Evolutionary conservation across 2,797 vertebrate species (phyloP).

Genomic region (Pempheris klunzingeri): DNA sequence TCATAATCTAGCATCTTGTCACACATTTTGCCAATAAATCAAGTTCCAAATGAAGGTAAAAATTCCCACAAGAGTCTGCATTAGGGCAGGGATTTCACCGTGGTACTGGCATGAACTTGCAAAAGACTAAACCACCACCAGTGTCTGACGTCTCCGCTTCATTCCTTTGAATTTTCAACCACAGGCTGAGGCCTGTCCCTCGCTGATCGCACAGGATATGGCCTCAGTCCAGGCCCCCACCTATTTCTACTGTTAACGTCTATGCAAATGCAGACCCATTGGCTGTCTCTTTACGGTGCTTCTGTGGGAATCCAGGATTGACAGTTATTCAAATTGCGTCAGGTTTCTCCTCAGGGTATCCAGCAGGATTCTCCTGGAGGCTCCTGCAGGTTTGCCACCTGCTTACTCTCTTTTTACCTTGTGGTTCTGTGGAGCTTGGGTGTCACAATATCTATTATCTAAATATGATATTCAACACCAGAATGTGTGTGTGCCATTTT

Average conservation of each 20-base stretch:
- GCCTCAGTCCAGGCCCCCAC: constrained; percentile 74
- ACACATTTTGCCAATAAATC: neutral
- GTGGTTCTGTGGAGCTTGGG: constrained; percentile 1
- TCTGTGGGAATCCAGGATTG: constrained; percentile 74
- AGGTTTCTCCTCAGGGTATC: constrained; percentile 59
- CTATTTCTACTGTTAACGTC: constrained; percentile 68
- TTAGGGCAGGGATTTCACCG: neutral
- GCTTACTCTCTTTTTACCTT: constrained; percentile 12
- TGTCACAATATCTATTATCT: neutral
- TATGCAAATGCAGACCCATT: constrained; percentile 73
- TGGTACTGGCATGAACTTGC: constrained; percentile 43
- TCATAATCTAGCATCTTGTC: constrained; percentile 9
- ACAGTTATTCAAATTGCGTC: constrained; percentile 83
- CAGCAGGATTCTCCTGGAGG: constrained; percentile 36
- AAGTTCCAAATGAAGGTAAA: neutral
- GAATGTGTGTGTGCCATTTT: constrained; percentile 3
- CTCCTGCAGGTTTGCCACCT: constrained; percentile 41
- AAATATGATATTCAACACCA: neutral
- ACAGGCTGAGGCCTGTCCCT: constrained; percentile 73
- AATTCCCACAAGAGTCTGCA: neutral
- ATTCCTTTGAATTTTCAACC: constrained; percentile 57
- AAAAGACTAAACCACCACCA: constrained; percentile 34
- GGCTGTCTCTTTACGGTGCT: constrained; percentile 46
- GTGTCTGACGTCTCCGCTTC: constrained; percentile 40
- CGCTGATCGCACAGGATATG: constrained; percentile 72